These are phyloP conservation scores for Mormyrops boulengeri DNA, from an alignment of 2,797 vertebrate species.

Conservation along the genomic window DNA sequence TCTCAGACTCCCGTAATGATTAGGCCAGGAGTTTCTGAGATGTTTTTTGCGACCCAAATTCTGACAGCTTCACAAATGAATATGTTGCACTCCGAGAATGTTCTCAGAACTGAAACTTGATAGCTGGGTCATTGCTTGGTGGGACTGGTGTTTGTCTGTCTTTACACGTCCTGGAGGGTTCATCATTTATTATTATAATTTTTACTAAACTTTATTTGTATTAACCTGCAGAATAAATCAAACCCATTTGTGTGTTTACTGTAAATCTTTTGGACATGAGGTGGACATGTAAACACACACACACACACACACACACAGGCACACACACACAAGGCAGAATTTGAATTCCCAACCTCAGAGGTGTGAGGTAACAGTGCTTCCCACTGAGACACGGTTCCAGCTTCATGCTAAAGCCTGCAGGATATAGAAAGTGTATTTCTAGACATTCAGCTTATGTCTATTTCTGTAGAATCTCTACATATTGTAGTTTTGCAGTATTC, in stretches of 20 bases:
- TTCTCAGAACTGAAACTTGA: not conserved
- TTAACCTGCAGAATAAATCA: not conserved
- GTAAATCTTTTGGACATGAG: not conserved
- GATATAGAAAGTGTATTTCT: not conserved
- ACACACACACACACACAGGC: not conserved
- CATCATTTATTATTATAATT: not conserved
- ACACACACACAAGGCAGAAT: not conserved
- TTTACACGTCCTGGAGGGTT: not conserved
- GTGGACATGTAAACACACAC: not conserved
- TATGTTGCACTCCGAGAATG: not conserved
- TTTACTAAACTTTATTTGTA: not conserved
- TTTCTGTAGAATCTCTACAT: not conserved
- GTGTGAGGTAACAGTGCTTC: not conserved
- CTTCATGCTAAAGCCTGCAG: not conserved
- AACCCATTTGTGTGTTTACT: not conserved
- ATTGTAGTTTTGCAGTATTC: not conserved
- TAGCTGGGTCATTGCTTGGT: not conserved
- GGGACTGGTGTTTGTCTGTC: not conserved
- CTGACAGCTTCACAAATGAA: not conserved
- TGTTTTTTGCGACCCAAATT: not conserved
- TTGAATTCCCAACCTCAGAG: not conserved
- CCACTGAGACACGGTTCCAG: not conserved
- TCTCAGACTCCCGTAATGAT: not conserved
- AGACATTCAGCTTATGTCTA: not conserved
- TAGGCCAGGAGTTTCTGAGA: not conserved